Evolutionary conservation across 1,140 invertebrate genomes (phyloP).

Genomic region (Scaptodrosophila lebanonensis): DNA sequence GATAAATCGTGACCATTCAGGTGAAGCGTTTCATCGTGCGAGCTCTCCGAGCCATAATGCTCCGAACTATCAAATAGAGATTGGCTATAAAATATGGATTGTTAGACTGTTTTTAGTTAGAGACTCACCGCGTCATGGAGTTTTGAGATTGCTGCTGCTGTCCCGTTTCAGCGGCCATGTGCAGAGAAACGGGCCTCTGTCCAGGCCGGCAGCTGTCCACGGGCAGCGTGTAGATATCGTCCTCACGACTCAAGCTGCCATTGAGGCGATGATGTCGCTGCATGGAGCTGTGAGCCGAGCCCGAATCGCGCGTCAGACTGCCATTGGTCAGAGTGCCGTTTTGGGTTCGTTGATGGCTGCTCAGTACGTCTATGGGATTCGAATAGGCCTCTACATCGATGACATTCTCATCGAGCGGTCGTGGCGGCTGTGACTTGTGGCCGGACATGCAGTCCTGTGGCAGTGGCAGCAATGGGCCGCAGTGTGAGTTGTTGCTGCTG

Average conservation of each 20-base stretch:
- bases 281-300: conserved; percentile 48
- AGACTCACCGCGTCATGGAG: conserved; percentile 65
- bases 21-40: conserved; percentile 55
- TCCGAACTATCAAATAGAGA: conserved; percentile 56
- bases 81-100: too few species aligned
- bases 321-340: conserved; percentile 66
- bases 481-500: conserved; percentile 50
- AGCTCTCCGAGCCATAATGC: conserved; percentile 56
- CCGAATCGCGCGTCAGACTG: conserved; percentile 56
- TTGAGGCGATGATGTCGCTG: conserved; percentile 41
- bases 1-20: conserved; percentile 54
- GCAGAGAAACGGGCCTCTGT: conserved; percentile 55
- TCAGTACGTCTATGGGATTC: conserved; percentile 75
- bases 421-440: conserved; percentile 10
- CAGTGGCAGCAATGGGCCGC: conserved; percentile 55
- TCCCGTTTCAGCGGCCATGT: conserved; percentile 50
- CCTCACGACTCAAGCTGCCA: conserved; percentile 40
- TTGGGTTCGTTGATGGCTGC: conserved; percentile 49
- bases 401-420: conserved; percentile 11
- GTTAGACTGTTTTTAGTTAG: too few species aligned
- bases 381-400: conserved; percentile 75
- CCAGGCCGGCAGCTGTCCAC: conserved; percentile 64
- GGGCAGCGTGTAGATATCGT: conserved; percentile 73
- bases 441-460: conserved; percentile 60
- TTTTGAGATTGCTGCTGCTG: conserved; percentile 56